These are phyloP conservation scores for Formica exsecta DNA, from an alignment of 1,140 invertebrate genomes.

Conservation along the genomic window DNA sequence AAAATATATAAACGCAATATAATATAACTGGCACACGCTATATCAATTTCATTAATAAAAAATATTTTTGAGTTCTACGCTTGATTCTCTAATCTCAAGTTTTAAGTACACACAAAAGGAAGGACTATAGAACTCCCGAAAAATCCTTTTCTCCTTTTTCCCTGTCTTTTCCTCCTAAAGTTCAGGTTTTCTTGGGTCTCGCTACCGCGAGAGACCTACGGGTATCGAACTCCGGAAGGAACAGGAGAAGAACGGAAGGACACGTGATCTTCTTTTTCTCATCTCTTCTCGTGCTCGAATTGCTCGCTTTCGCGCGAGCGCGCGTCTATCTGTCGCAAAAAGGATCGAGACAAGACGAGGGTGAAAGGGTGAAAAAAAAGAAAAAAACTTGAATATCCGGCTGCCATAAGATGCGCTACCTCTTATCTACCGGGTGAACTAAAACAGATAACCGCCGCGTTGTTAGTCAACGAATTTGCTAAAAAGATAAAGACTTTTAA, in stretches of 20 bases:
- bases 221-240: slow-evolving; percentile 47
- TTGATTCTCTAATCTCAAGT: neutral
- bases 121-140: neutral
- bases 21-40: too few relatives aligned
- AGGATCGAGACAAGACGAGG: slow-evolving; percentile 58
- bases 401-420: slow-evolving; percentile 50
- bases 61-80: neutral
- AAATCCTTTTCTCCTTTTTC: neutral
- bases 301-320: slow-evolving; percentile 61
- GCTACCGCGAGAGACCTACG: slow-evolving; percentile 27
- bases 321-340: slow-evolving; percentile 62
- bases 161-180: slow-evolving; percentile 11
- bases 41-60: neutral
- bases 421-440: slow-evolving; percentile 44
- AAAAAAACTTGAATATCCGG: slow-evolving; percentile 46
- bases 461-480: neutral
- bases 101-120: neutral
- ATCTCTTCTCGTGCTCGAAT: slow-evolving; percentile 56
- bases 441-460: neutral
- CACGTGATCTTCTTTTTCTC: slow-evolving; percentile 45
- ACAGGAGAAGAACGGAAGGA: slow-evolving; percentile 26
- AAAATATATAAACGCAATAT: too few relatives aligned
- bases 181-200: slow-evolving; percentile 37
- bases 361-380: slow-evolving; percentile 52
- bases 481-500: neutral